These are phyloP conservation scores for Mola mola DNA, from an alignment of 2,113 vertebrate genomes.

Conservation along the genomic window DNA sequence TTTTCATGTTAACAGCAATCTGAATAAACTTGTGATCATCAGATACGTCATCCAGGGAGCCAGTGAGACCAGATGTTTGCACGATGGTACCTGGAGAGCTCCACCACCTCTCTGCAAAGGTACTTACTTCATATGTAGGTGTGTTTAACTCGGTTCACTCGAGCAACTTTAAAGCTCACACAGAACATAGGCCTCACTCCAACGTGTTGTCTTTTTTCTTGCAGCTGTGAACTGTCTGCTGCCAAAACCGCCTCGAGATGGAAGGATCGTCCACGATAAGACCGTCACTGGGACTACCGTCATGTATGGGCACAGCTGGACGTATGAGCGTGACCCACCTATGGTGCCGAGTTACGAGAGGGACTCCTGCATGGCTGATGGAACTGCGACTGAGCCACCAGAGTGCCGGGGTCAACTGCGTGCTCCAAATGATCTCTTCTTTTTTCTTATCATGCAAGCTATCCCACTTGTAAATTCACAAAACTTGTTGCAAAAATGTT, in stretches of 20 bases:
- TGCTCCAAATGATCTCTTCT: background rate
- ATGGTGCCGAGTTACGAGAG: conserved; percentile 83
- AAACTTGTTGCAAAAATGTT: too few species aligned
- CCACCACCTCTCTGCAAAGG: conserved; percentile 82
- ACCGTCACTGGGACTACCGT: conserved; percentile 51
- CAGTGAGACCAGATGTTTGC: conserved; percentile 81
- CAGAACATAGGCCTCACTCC: background rate
- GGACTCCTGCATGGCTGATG: conserved; percentile 80
- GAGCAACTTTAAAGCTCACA: too few species aligned
- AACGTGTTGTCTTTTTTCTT: background rate
- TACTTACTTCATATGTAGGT: too few species aligned
- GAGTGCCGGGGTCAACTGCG: conserved; percentile 85
- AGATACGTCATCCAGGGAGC: conserved; percentile 86
- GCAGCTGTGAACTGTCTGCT: conserved; percentile 84
- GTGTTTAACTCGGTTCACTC: too few species aligned
- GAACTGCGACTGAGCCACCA: conserved; percentile 82
- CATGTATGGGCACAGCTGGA: conserved; percentile 78
- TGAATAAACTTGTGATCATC: conserved; percentile 17
- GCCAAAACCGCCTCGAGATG: conserved; percentile 75
- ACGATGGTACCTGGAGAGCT: conserved; percentile 83
- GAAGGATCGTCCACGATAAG: conserved; percentile 68
- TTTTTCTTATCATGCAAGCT: too few species aligned
- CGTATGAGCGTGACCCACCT: conserved; percentile 82
- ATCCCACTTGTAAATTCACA: too few species aligned
- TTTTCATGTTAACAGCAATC: background rate